Conservation (phyloP, 1,140 invertebrate species). For the Neodiprion fabricii region DNA sequence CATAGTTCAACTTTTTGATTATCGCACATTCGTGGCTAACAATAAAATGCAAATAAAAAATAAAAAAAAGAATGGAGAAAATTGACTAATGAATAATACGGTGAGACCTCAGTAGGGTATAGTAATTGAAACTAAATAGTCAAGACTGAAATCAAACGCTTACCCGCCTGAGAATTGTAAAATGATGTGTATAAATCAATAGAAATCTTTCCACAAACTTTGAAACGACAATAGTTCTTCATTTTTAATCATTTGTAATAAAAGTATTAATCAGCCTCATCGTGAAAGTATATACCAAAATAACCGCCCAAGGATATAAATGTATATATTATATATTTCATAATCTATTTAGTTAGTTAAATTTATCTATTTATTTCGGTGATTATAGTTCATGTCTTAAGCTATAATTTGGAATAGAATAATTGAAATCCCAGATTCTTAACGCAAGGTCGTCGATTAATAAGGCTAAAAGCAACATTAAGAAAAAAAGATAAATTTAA, state of each 20-base stretch:
- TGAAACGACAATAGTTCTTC: neutral
- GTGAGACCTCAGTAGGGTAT: no score
- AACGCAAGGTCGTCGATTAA: neutral
- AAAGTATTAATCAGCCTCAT: neutral
- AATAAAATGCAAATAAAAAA: neutral
- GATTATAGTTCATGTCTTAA: neutral
- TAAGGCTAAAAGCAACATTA: neutral
- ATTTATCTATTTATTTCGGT: neutral
- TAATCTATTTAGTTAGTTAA: neutral
- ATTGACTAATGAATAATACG: no score
- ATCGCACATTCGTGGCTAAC: no score
- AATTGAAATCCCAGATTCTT: neutral
- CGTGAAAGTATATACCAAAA: constrained; percentile 1
- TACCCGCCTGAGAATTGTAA: no score
- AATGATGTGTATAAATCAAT: no score
- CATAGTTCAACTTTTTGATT: no score
- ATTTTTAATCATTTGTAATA: neutral
- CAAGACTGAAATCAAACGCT: no score
- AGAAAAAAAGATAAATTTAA: neutral
- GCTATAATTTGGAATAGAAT: no score
- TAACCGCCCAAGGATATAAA: neutral
- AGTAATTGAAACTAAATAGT: no score
- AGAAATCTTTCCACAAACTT: neutral
- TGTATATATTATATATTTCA: neutral
- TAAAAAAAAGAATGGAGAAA: neutral